Evolutionary conservation across 2,888 invertebrate genomes (phyloP), one percentile per base, ranked within the genome.

Genomic region (Oxystoma pomonae): DNA sequence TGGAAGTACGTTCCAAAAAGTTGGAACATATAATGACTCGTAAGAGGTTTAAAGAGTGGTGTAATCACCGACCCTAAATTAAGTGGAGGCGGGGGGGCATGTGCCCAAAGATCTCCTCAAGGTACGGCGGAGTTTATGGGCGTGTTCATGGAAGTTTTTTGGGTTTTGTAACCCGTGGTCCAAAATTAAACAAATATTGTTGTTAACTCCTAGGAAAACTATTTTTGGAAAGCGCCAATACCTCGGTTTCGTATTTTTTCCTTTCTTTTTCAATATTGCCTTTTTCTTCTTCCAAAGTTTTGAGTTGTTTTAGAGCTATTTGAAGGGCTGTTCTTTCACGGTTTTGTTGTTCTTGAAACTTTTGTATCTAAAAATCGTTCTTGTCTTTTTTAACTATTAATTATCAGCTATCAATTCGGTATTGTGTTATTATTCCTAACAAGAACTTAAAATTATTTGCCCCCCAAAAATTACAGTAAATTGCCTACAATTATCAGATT

Each of bases 301-400:
- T 75, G 72, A 63, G 71, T 57, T 78, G 74, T 22, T 66, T 70
- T 35, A 76, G 57, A 50, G 78, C 63, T 64, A 76, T 73, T 50
- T 70, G 73, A 7, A 76, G 61, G 0, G 75, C 74, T 52, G 69
- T 68, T 58, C 75, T 67, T 68, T 77, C 78, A 35, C 69, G 72
- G 61, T 65, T 73, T 55, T 78, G 77, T 63, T 75, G 71, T 65
- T 78, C 74, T 65, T 77, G 75, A 17, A 73, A 66, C 58, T 71
- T 72, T 66, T 73, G 71, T 35, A 79, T 65, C 77, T 78, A 67
- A 67, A 74, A 69, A n/a, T n/a, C n/a, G n/a, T n/a, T n/a, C n/a
- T n/a, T n/a, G n/a, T n/a, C n/a, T n/a, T n/a, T n/a, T n/a, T n/a
- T n/a, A n/a, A n/a, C n/a, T n/a, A n/a, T n/a, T n/a, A n/a, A n/a